Base-by-base conservation (phyloP, 1,140 invertebrate species). In the Drosophila kurseongensis region DNA sequence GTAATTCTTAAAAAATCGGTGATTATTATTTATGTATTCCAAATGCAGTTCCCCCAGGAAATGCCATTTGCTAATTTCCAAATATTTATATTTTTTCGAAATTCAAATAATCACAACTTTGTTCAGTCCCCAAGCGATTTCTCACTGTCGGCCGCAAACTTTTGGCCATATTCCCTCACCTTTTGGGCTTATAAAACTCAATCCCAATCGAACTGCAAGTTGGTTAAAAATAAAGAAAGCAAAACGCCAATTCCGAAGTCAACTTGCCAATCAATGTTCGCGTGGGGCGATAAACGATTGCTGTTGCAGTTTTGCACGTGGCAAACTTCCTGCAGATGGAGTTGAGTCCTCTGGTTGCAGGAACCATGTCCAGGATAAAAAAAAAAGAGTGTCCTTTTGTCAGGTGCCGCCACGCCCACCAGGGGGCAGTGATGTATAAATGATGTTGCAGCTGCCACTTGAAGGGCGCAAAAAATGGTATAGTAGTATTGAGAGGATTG, bases 401-500 rank as follows among this genome's bases (percentile, higher is more conserved):
- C 63, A 71, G 67, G 67, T 69, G 67, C 54, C 42, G 59, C 58
- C 47, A 52, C 55, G 45, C 35, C 10, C 58, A 27, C 4, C 8
- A 5, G 40, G 51, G 18, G 14, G 13, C 7, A n/a, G 23, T 23
- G 29, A 16, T 56, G 41, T 68, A 77, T 57, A 77, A 77, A 77
- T 77, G 74, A 77, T 77, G 65, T 61, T 76, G 65, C 74, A 44
- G 16, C 32, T 52, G 52, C 52, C 48, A 35, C 58, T 65, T 16
- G 23, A 27, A 5, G 14, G 9, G 13, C 5, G 23, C 8, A 52
- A 42, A 61, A 80, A 35, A n/a, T 27, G 23, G 14, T 9, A 16
- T 4, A 40, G 29, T 86, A 86, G 79, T 86, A 85, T 86, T 67
- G 83, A 85, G 83, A 85, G 81, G 78, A 88, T 75, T 82, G 72